phyloP scores from a whole-genome alignment of 2,113 vertebrate genomes.

The Scomber colias region DNA sequence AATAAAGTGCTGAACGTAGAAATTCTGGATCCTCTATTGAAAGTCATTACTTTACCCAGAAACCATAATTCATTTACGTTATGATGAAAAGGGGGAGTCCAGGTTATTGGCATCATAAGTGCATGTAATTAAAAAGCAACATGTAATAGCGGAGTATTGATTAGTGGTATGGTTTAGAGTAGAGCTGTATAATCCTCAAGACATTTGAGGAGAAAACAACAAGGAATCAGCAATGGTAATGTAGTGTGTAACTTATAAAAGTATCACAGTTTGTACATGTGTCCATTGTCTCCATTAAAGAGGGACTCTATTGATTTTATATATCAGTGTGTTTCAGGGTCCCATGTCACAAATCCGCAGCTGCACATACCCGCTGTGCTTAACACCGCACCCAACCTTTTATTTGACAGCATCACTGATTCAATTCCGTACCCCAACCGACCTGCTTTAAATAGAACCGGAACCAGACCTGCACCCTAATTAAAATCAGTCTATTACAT shows the following conservation, averaged over 20 bases:
- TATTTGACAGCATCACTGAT: too few species aligned
- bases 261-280: background rate
- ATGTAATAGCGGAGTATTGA: constrained; percentile 34
- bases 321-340: too few species aligned
- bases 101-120: constrained; percentile 42
- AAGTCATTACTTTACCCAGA: constrained; percentile 39
- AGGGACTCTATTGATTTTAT: too few species aligned
- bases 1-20: constrained; percentile 53
- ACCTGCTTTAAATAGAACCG: too few species aligned
- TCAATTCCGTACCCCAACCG: too few species aligned
- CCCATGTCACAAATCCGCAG: too few species aligned
- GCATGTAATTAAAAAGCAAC: constrained; percentile 36
- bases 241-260: background rate
- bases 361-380: too few species aligned
- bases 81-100: constrained; percentile 35
- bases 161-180: background rate
- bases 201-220: constrained; percentile 7
- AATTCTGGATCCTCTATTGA: constrained; percentile 31
- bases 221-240: background rate
- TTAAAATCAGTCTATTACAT: too few species aligned
- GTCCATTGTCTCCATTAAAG: background rate
- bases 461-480: too few species aligned
- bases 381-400: too few species aligned
- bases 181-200: background rate
- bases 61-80: constrained; percentile 23